These are phyloP conservation scores for Alectoris magna DNA, from an alignment of 2,797 vertebrate species.

Conservation along the genomic window DNA sequence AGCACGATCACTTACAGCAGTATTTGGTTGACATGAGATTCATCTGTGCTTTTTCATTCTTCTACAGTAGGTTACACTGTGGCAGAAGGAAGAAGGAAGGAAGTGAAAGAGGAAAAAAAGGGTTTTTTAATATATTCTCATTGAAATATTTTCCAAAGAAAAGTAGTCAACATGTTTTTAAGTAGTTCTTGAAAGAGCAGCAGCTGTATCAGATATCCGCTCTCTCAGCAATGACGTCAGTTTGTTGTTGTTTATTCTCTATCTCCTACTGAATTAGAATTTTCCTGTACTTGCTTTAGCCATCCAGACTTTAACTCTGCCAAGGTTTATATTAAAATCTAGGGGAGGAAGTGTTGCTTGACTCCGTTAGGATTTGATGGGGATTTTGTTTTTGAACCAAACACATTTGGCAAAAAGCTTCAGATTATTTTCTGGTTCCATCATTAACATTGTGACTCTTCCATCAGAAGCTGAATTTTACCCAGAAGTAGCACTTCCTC, in stretches of 20 bases:
- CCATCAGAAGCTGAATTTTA: slow-evolving; percentile 20
- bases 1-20: slow-evolving; percentile 53
- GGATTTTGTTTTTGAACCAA: not conserved
- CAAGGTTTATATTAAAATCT: slow-evolving; percentile 13
- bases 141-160: slow-evolving; percentile 40
- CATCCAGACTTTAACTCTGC: not conserved
- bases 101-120: slow-evolving; percentile 31
- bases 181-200: slow-evolving; percentile 35
- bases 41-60: slow-evolving; percentile 23
- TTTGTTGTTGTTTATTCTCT: not conserved
- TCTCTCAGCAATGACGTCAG: not conserved
- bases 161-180: slow-evolving; percentile 28
- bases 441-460: slow-evolving; percentile 4
- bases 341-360: not conserved
- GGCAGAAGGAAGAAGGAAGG: slow-evolving; percentile 6
- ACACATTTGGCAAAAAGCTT: not conserved
- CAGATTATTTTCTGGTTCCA: not conserved
- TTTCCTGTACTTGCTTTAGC: slow-evolving; percentile 13
- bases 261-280: not conserved
- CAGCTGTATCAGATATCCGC: slow-evolving; percentile 8
- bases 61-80: not conserved
- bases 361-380: not conserved
- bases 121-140: not conserved
- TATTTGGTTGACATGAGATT: slow-evolving; percentile 56
- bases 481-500: not conserved